These are phyloP conservation scores for Parnassius orleans DNA, from an alignment of 2,888 invertebrate genomes.

Conservation along the genomic window DNA sequence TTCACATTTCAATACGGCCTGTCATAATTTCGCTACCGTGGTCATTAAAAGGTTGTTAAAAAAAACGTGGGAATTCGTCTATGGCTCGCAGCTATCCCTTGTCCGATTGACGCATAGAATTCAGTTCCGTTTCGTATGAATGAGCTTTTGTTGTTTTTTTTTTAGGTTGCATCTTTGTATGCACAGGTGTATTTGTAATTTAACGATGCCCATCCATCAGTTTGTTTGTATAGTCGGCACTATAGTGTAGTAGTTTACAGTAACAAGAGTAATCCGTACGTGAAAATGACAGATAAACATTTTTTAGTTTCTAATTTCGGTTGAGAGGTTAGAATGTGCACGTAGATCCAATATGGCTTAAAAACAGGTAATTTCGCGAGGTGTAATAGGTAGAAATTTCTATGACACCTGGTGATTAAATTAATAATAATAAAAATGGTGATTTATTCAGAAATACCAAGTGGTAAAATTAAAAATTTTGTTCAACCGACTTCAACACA, in stretches of 20 bases:
- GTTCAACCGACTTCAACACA: no score
- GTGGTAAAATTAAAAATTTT: no score
- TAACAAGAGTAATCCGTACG: slow-evolving; percentile 23
- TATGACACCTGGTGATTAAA: no score
- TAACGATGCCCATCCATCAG: slow-evolving; percentile 31
- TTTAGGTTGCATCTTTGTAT: slow-evolving; percentile 47
- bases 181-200: slow-evolving; percentile 67
- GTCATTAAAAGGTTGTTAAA: slow-evolving; percentile 42
- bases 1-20: slow-evolving; percentile 21
- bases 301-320: slow-evolving; percentile 14
- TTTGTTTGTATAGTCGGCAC: slow-evolving; percentile 17
- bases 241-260: neutral
- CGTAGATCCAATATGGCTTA: neutral
- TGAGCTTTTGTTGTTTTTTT: slow-evolving; percentile 41
- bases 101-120: slow-evolving; percentile 46
- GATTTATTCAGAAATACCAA: no score
- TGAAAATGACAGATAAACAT: slow-evolving; percentile 19
- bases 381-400: no score
- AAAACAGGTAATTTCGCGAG: no score
- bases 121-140: slow-evolving; percentile 67
- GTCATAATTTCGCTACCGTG: slow-evolving; percentile 58
- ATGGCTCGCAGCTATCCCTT: slow-evolving; percentile 49
- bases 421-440: no score
- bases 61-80: slow-evolving; percentile 71
- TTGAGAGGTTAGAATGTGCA: slow-evolving; percentile 1